Evolutionary conservation across 2,888 invertebrate species (phyloP), one percentile per base, ranked within the genome.

Genomic region (Melitaea athalia): DNA sequence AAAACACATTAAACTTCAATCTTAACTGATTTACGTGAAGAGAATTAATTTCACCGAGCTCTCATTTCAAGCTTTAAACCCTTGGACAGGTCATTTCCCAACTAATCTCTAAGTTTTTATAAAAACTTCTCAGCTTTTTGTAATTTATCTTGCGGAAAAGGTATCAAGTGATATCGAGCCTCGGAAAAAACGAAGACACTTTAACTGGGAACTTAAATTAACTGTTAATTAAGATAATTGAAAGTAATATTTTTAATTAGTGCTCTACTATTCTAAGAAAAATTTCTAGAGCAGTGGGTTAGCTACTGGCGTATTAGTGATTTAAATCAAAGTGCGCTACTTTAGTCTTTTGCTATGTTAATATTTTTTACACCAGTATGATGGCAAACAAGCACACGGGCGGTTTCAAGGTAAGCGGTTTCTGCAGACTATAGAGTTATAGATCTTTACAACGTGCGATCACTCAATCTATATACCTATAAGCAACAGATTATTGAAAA

Each of bases 101-200:
- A 66, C 66, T 66, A 66, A 66, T 61, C 61, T 66, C 66, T 66
- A 66, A 66, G 66, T 66, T 66, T 66, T 66, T 66, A 66, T 66
- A 55, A 66, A 66, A 66, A 66, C 60, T 66, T 66, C 45, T 45
- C 66, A 53, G 60, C 53, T 31, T 61, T 66, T 66, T 60, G 66
- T 66, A 66, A 66, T 61, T 61, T 66, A 66, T 66, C 66, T 60
- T 61, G 60, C 33, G 33, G 60, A 47, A 66, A 60, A 66, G 47
- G 47, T 49, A 43, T 45, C 43, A 33, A 45, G 53, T 59, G 61
- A 15, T 61, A 66, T 49, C 45, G 31, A 11, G 60, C 33, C 52
- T 53, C 15, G 24, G 53, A n/a, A 3, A 24, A 52, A 52, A 52
- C 12, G 12, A 52, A 14, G 53, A 33, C 14, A 55, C 33, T 55